Conservation (phyloP, 1,140 invertebrate genomes). For the Nixonia krombeini region DNA sequence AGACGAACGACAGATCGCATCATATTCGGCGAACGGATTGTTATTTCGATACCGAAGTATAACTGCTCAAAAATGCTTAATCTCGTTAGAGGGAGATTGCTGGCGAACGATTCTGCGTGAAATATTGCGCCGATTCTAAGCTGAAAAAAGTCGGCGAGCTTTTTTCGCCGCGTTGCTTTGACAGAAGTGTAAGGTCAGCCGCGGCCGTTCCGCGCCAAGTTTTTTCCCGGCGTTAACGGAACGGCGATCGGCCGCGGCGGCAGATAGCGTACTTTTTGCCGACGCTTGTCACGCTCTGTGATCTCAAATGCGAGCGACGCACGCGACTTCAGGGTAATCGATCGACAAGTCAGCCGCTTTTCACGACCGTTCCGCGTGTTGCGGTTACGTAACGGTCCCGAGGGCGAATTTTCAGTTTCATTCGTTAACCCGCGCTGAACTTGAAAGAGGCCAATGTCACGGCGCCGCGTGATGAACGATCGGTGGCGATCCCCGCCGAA, state of each 20-base stretch:
- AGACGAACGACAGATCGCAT: too few relatives aligned
- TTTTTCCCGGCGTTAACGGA: constrained; percentile 21
- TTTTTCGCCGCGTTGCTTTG: too few relatives aligned
- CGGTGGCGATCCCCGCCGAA: neutral
- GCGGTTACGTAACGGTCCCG: constrained; percentile 25
- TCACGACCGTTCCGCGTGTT: constrained; percentile 20
- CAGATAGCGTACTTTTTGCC: constrained; percentile 20
- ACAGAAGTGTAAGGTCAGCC: neutral
- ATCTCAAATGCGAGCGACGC: constrained; percentile 28
- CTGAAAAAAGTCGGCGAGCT: neutral
- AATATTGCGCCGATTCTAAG: too few relatives aligned
- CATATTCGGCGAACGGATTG: too few relatives aligned
- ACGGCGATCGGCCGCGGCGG: constrained; percentile 18
- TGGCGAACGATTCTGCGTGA: too few relatives aligned
- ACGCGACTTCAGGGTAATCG: constrained; percentile 36
- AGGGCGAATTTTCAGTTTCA: constrained; percentile 24
- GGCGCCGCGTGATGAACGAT: constrained; percentile 33
- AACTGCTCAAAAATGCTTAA: too few relatives aligned
- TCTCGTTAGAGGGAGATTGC: too few relatives aligned
- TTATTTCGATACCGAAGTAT: too few relatives aligned
- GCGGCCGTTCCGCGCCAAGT: neutral
- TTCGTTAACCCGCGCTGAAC: constrained; percentile 38
- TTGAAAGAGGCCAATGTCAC: constrained; percentile 41
- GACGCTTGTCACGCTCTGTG: constrained; percentile 26
- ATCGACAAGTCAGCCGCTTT: constrained; percentile 28